These are phyloP conservation scores for Achlya flavicornis DNA, from an alignment of 2,888 invertebrate genomes.

Conservation along the genomic window DNA sequence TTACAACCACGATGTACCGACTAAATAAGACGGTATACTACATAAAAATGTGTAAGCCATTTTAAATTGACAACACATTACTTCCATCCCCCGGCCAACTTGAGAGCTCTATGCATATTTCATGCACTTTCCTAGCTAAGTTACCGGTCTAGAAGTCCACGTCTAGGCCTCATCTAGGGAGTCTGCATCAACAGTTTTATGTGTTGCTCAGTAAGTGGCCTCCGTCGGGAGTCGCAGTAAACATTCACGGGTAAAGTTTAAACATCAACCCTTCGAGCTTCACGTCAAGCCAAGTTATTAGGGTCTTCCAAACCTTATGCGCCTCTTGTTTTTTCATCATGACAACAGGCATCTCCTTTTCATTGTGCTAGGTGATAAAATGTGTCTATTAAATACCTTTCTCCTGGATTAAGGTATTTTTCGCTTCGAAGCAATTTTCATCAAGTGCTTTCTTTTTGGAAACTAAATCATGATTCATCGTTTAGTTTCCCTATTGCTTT, in stretches of 20 bases:
- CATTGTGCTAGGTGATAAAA: slow-evolving; percentile 13
- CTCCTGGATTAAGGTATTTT: neutral
- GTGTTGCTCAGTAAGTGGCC: slow-evolving; percentile 64
- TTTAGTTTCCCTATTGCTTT: slow-evolving; percentile 1
- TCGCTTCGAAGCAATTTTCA: neutral
- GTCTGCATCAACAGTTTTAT: slow-evolving; percentile 54
- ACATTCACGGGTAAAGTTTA: slow-evolving; percentile 71
- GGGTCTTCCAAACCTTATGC: slow-evolving; percentile 53
- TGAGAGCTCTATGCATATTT: neutral
- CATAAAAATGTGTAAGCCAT: neutral
- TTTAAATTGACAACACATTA: neutral
- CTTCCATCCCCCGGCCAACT: neutral
- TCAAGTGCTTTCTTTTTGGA: neutral
- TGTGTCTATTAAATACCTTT: slow-evolving; percentile 8
- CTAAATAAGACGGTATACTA: neutral
- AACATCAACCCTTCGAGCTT: slow-evolving; percentile 69
- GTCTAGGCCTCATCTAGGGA: slow-evolving; percentile 47
- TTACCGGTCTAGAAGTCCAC: neutral
- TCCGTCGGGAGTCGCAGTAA: slow-evolving; percentile 60
- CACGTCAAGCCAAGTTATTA: slow-evolving; percentile 66
- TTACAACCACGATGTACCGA: too few relatives aligned
- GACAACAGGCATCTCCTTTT: slow-evolving; percentile 19
- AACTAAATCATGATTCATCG: neutral
- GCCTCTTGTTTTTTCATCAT: slow-evolving; percentile 55
- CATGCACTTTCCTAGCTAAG: neutral